Evolutionary conservation across 2,888 invertebrate species (phyloP).

Genomic region (Gryllus longicercus): DNA sequence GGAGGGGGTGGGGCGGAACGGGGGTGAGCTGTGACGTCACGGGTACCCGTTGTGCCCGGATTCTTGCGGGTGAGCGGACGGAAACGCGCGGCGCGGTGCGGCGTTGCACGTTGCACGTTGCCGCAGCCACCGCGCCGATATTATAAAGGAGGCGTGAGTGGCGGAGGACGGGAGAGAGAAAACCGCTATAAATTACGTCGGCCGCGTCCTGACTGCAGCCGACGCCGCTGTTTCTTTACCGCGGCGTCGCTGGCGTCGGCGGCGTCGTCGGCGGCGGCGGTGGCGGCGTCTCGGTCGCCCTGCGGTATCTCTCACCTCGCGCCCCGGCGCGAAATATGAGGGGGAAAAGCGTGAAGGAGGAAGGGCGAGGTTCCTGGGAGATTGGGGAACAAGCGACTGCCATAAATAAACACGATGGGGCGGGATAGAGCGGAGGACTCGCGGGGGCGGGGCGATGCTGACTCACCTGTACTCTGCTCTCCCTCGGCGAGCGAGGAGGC

Average conservation of each 20-base stretch:
- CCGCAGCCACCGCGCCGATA: slow-evolving; percentile 3
- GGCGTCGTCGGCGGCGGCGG: background rate
- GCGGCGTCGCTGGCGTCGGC: background rate
- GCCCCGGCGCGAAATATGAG: slow-evolving; percentile 44
- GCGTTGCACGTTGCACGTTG: background rate
- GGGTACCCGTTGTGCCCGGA: slow-evolving; percentile 17
- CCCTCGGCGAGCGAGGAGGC: background rate
- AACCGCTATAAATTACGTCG: slow-evolving; percentile 48
- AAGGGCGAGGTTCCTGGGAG: slow-evolving; percentile 31
- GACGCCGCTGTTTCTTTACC: slow-evolving; percentile 9
- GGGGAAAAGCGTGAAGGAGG: slow-evolving; percentile 41
- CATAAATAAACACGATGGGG: slow-evolving; percentile 35
- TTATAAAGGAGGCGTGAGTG: slow-evolving; percentile 23
- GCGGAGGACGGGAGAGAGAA: slow-evolving; percentile 21
- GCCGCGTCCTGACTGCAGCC: slow-evolving; percentile 22
- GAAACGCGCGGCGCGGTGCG: background rate
- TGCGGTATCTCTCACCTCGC: slow-evolving; percentile 9
- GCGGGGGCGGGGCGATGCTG: background rate
- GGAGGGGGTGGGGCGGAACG: background rate
- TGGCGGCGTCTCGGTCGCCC: background rate
- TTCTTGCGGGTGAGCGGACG: background rate
- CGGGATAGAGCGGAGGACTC: background rate
- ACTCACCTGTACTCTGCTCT: background rate
- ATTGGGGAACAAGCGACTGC: slow-evolving; percentile 31
- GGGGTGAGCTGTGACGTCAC: background rate